Evolutionary conservation across 2,888 invertebrate species (phyloP), one percentile per base, ranked within the genome.

Genomic region (Netelia virgata): DNA sequence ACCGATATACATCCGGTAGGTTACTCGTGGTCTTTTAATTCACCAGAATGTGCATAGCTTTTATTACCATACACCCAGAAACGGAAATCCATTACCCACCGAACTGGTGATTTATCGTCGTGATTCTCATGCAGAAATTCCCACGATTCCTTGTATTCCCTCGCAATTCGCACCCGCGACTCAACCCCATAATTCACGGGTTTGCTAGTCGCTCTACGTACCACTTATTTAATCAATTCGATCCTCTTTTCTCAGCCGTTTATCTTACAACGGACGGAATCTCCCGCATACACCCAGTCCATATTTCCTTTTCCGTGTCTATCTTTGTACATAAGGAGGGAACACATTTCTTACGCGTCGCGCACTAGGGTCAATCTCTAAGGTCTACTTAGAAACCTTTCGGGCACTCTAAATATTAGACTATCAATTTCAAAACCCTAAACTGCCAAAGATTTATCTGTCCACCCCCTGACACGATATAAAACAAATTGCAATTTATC

Each of bases 161-260:
- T 61, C 14, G 8, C 6, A 36, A 6, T 43, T 47, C 73, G 3
- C 16, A 43, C 43, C 61, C 53, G 61, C 41, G 20, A 53, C 20
- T 57, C 47, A 11, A 5, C 63, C 41, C 50, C 61, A 77, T 77
- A 78, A 70, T 78, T 78, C 64, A 70, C 41, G 16, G 61, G 73
- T 2, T 63, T 16, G 14, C 59, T 63, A 53, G 23, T 36, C 23
- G 14, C 14, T 11, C 9, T 36, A 36, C 16, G 28, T 41, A 53
- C 41, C 64, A 64, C 69, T 78, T 63, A 70, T 59, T 70, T 50
- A 78, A 78, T 72, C 55, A 43, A 70, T 78, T 70, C 47, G 41
- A 55, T 70, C 63, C 36, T 61, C 55, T 55, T 55, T 53, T 70
- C 20, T 57, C 57, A 18, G 8, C 41, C 53, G 41, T 43, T 20